Conservation (phyloP, 2,888 invertebrate genomes). For the Malthinus flaveolus region DNA sequence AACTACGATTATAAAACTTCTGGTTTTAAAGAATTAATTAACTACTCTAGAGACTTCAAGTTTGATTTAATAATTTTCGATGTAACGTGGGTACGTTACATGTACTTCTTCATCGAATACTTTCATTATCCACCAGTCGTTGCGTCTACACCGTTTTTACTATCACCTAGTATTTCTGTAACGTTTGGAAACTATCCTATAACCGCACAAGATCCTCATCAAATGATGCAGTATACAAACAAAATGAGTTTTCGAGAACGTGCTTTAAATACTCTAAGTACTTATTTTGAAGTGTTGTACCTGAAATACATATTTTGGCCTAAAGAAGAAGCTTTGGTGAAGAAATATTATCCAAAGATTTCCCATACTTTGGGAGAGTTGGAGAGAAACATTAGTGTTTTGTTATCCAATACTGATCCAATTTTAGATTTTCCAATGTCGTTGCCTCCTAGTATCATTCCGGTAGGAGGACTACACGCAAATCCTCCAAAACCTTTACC, state of each 20-base stretch:
- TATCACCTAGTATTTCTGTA: not conserved
- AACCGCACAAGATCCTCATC: not conserved
- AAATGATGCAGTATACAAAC: not conserved
- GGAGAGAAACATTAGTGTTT: not conserved
- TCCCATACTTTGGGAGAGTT: not conserved
- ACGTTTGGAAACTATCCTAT: not conserved
- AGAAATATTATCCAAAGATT: not conserved
- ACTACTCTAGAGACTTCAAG: not conserved
- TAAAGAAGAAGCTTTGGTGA: not conserved
- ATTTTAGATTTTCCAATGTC: conserved; percentile 7
- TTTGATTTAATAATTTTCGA: not conserved
- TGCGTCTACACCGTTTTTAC: not conserved
- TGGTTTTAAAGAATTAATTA: not conserved
- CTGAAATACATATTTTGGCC: not conserved
- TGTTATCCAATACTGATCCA: not conserved
- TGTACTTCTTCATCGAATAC: not conserved
- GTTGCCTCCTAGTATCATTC: not conserved
- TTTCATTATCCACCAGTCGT: not conserved
- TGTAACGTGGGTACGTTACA: not conserved
- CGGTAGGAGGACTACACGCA: not conserved
- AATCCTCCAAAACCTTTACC: not conserved
- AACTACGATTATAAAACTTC: not conserved
- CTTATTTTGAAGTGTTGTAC: not conserved
- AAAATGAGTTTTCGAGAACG: not conserved
- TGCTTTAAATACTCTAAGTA: not conserved